Evolutionary conservation across 2,888 invertebrate genomes (phyloP).

Genomic region (Blastobasis adustella): DNA sequence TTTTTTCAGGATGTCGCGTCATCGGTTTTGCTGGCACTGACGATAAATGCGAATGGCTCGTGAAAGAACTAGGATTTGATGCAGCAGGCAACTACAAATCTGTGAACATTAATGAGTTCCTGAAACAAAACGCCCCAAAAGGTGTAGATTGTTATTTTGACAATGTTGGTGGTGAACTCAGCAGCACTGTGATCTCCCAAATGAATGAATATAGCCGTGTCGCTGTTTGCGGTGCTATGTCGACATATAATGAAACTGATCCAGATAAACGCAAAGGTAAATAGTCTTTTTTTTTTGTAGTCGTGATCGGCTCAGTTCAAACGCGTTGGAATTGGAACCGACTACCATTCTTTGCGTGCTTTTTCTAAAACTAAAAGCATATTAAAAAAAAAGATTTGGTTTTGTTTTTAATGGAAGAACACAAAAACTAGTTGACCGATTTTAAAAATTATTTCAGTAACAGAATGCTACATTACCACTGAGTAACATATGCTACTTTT

Average conservation of each 20-base stretch:
- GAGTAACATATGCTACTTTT: too few relatives aligned
- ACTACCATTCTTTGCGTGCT: too few relatives aligned
- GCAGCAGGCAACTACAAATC: conserved; percentile 83
- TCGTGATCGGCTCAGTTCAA: too few relatives aligned
- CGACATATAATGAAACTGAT: conserved; percentile 74
- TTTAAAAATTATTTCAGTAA: too few relatives aligned
- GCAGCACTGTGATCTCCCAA: conserved; percentile 71
- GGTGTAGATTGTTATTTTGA: conserved; percentile 86
- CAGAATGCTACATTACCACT: too few relatives aligned
- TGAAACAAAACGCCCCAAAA: conserved; percentile 78
- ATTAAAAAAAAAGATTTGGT: too few relatives aligned
- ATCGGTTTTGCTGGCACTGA: conserved; percentile 83
- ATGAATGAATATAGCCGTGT: conserved; percentile 78
- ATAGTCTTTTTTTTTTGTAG: too few relatives aligned
- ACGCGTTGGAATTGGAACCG: too few relatives aligned
- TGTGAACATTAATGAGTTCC: conserved; percentile 59
- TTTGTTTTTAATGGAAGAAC: too few relatives aligned
- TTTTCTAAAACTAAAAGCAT: too few relatives aligned
- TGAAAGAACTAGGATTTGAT: conserved; percentile 79
- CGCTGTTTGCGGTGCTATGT: conserved; percentile 79
- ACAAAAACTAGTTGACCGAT: too few relatives aligned
- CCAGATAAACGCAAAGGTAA: conserved; percentile 61
- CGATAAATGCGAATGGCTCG: conserved; percentile 81
- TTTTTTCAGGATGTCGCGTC: conserved; percentile 76
- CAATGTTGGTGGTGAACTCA: conserved; percentile 82